These are phyloP conservation scores for Nymphalis polychloros DNA, from an alignment of 2,888 invertebrate genomes.

Conservation along the genomic window DNA sequence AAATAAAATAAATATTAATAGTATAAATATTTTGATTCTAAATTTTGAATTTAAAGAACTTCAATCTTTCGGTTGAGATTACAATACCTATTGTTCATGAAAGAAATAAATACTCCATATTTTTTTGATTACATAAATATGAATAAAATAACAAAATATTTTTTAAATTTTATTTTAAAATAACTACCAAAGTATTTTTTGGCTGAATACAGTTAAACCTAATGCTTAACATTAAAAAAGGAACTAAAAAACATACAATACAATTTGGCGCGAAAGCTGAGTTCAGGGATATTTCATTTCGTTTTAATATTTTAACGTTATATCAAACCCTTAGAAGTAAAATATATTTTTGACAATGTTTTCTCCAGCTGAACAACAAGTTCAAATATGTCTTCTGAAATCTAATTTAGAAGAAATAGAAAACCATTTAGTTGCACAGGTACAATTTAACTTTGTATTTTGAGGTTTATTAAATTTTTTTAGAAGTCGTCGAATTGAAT, in stretches of 20 bases:
- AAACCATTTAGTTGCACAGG: slow-evolving; percentile 61
- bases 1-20: neutral
- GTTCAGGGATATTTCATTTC: neutral
- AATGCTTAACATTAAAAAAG: neutral
- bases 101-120: too few species aligned
- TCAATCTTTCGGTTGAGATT: too few species aligned
- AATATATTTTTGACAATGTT: slow-evolving; percentile 55
- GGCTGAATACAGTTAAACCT: neutral
- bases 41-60: too few species aligned
- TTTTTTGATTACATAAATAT: too few species aligned
- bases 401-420: slow-evolving; percentile 65
- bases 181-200: neutral
- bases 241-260: neutral
- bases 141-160: too few species aligned
- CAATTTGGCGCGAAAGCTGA: neutral
- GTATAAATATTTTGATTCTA: too few species aligned
- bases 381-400: slow-evolving; percentile 67
- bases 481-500: neutral
- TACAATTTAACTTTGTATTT: slow-evolving; percentile 40
- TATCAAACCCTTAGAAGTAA: neutral
- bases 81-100: too few species aligned
- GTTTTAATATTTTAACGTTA: neutral
- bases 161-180: too few species aligned
- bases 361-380: slow-evolving; percentile 64
- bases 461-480: neutral